Conservation (phyloP, 2,113 vertebrate genomes). For the Cheirogaleus medius region DNA sequence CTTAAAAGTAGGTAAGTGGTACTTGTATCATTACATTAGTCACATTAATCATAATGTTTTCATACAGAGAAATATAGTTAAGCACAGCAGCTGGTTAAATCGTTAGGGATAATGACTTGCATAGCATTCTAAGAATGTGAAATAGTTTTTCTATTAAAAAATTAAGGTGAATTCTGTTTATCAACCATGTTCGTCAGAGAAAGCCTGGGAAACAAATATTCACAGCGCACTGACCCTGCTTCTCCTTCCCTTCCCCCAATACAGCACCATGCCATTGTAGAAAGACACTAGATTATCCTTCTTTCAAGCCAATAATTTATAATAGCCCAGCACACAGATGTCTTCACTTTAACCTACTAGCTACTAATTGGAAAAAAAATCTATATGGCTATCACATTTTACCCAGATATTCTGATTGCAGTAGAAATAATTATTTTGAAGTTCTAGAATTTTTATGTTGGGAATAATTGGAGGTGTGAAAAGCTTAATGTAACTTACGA, state of each 20-base stretch:
- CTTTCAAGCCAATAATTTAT: background rate
- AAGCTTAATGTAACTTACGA: background rate
- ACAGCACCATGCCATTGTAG: background rate
- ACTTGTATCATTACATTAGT: conserved; percentile 53
- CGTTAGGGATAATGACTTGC: conserved; percentile 44
- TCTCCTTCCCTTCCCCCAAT: rapidly evolving
- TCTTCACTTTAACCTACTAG: background rate
- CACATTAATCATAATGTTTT: conserved; percentile 67
- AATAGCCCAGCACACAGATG: background rate
- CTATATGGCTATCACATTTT: background rate
- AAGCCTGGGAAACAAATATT: background rate
- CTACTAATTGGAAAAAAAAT: background rate
- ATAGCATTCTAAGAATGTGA: conserved; percentile 41
- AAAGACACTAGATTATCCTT: background rate
- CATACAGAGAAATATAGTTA: conserved; percentile 59
- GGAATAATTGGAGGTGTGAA: background rate
- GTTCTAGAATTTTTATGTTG: background rate
- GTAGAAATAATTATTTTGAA: background rate
- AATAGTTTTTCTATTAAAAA: conserved; percentile 55
- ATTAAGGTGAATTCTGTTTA: background rate
- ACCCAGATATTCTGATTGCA: background rate
- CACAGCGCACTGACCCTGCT: rapidly evolving
- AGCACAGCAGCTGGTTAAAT: conserved; percentile 50
- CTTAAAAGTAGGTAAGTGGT: conserved; percentile 63
- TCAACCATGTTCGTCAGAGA: background rate